Base-by-base conservation (phyloP, 1,140 invertebrate genomes). In the Chlorops oryzae region DNA sequence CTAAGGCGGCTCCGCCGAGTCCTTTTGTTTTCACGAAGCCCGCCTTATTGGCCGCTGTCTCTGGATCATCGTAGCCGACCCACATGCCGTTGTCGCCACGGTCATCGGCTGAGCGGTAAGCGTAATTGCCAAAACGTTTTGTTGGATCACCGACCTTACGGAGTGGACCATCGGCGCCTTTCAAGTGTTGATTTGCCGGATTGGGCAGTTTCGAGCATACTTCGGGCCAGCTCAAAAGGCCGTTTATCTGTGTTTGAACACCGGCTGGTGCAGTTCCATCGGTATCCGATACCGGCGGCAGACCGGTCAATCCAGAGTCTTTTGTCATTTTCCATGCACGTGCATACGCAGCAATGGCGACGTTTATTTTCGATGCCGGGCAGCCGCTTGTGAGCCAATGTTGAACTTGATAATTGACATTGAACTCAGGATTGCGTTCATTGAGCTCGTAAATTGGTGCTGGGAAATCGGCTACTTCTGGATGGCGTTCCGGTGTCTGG, bases 11-110 rank as follows among this genome's bases (percentile, higher is more conserved):
- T 25, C 90, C 91, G 18, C 88, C 90, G 3, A 89, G 79, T 20
- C 81, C 82, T 61, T 87, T 86, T 2, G 78, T 77, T 58, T 84
- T 78, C 4, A 81, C 84, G 58, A 85, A 93, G 3, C 77, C 65
- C 1, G 88, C 87, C 65, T 96, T 96, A 48, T 86, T 81, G 27
- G 81, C 84, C 35, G 90, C 84, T 1, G 88, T 91, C 43, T 91
- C 85, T 0, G 85, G 80, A 68, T 96, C 90, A 63, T 96, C 92
- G 63, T 88, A 96, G 28, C 85, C 85, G 0, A 93, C 85, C 93
- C 93, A 97, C 39, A 93, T 77, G 12, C 90, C 85, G 5, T 80
- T 81, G 10, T 84, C 78, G 6, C 76, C 80, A 24, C 74, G 81
- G n/a, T 82, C 77, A 48, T 87, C 82, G 51, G 84, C 83, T 0